phyloP scores from a whole-genome alignment of 2,888 invertebrate genomes.

The Barypeithes pellucidus region DNA sequence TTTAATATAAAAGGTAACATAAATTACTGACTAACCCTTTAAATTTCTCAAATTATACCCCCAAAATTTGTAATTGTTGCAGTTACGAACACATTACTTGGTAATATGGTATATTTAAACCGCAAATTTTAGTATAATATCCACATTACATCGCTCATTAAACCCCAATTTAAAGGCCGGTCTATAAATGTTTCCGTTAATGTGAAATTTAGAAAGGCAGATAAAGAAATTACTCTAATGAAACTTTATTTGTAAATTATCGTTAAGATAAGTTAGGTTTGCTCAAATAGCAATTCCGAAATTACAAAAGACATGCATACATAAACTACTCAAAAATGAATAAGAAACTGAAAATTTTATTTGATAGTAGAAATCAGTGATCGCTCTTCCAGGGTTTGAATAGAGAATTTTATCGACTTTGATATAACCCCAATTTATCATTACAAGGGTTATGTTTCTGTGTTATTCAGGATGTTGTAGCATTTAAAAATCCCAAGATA shows the following conservation, averaged over 20 bases:
- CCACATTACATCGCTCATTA: conserved; percentile 8
- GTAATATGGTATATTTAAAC: not conserved
- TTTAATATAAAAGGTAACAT: not conserved
- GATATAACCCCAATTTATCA: too few species aligned
- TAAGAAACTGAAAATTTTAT: too few species aligned
- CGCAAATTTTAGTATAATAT: conserved; percentile 5
- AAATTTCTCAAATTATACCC: not conserved
- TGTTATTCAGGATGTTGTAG: too few species aligned
- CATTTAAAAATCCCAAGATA: too few species aligned
- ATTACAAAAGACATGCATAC: too few species aligned
- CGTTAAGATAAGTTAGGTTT: too few species aligned
- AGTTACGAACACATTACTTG: not conserved
- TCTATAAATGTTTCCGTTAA: conserved; percentile 19
- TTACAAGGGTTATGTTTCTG: too few species aligned
- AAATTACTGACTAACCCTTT: not conserved
- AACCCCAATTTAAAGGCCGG: not conserved
- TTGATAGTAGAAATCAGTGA: too few species aligned
- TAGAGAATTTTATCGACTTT: too few species aligned
- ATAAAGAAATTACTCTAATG: conserved; percentile 13
- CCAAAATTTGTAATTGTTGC: not conserved
- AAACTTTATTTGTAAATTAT: conserved; percentile 5
- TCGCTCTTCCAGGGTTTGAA: too few species aligned
- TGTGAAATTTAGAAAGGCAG: conserved; percentile 11
- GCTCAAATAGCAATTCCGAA: too few species aligned
- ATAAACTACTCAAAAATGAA: too few species aligned